These are phyloP conservation scores for Aphis gossypii DNA, from an alignment of 1,140 invertebrate species.

Conservation along the genomic window DNA sequence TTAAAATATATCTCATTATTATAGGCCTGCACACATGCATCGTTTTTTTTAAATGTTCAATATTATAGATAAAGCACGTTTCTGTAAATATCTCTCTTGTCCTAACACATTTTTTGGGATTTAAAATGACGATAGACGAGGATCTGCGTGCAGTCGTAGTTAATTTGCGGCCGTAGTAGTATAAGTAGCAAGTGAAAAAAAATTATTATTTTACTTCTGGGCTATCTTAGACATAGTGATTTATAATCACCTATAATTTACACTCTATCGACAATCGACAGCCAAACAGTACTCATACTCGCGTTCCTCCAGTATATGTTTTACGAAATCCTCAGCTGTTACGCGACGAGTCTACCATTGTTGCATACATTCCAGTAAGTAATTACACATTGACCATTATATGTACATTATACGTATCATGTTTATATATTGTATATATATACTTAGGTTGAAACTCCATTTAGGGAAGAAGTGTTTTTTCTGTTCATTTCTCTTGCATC, in stretches of 20 bases:
- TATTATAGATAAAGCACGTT: conserved; percentile 1
- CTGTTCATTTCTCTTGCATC: not conserved
- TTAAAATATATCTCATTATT: not conserved
- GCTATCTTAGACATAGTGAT: not conserved
- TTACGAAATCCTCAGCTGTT: not conserved
- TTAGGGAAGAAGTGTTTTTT: not conserved
- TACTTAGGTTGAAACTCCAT: not conserved
- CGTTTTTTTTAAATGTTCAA: not conserved
- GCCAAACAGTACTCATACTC: not conserved
- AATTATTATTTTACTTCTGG: not conserved
- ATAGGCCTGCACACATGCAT: not conserved
- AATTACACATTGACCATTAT: not conserved
- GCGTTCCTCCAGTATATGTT: not conserved
- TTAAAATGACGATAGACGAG: not conserved
- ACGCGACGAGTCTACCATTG: not conserved
- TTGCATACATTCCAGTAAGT: not conserved
- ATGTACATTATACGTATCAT: too few species aligned
- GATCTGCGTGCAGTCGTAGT: not conserved
- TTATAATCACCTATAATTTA: not conserved
- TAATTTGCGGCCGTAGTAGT: not conserved
- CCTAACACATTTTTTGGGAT: not conserved
- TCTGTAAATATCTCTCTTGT: not conserved
- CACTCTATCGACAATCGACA: not conserved
- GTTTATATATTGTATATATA: too few species aligned
- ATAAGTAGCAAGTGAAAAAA: not conserved